phyloP scores from a whole-genome alignment of 2,888 invertebrate genomes.

The Pseudococcus longispinus region DNA sequence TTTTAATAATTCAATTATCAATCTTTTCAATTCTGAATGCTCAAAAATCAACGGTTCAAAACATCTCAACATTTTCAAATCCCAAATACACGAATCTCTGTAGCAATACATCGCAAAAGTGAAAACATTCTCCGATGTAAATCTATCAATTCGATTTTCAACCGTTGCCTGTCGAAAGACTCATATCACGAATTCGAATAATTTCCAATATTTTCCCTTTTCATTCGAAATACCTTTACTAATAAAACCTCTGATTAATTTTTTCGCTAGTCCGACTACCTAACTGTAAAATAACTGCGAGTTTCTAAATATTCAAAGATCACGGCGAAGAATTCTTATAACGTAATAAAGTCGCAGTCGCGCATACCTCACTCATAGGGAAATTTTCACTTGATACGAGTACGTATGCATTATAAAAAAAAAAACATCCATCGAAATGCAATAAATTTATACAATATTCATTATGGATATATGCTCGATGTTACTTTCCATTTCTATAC shows the following conservation, averaged over 20 bases:
- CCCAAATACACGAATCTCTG: too few species aligned
- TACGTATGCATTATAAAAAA: not conserved
- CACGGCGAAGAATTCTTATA: not conserved
- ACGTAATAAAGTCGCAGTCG: not conserved
- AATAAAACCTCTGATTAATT: not conserved
- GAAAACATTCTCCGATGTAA: too few species aligned
- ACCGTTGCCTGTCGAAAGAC: not conserved
- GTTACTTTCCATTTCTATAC: constrained; percentile 16
- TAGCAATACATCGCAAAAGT: too few species aligned
- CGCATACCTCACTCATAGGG: not conserved
- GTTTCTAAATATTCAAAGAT: not conserved
- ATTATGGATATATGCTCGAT: not conserved
- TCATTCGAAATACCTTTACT: not conserved
- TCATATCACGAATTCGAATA: not conserved
- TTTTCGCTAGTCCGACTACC: not conserved
- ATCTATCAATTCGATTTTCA: too few species aligned
- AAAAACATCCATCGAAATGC: not conserved
- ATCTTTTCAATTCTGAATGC: too few species aligned
- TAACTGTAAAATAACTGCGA: not conserved
- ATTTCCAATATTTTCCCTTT: not conserved
- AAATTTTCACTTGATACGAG: not conserved
- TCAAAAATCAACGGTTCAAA: too few species aligned
- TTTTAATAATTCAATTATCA: too few species aligned
- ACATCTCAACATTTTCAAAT: too few species aligned
- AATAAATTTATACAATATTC: constrained; percentile 5